Evolutionary conservation across 2,888 invertebrate species (phyloP).

Genomic region (Tipula unca): DNA sequence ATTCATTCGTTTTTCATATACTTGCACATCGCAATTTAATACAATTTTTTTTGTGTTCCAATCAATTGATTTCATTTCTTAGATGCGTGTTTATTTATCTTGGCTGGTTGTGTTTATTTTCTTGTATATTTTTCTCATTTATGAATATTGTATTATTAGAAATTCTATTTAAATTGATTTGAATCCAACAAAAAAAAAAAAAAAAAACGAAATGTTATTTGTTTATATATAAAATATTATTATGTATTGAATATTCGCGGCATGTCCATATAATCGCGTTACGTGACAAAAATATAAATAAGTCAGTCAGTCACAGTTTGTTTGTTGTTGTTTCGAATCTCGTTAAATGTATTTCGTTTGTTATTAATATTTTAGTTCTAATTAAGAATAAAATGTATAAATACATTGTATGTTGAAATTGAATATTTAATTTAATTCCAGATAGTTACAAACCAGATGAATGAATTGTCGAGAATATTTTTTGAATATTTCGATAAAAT

Average conservation of each 20-base stretch:
- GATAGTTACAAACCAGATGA: neutral
- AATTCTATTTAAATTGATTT: neutral
- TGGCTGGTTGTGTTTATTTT: neutral
- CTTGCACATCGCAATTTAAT: neutral
- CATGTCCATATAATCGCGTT: slow-evolving; percentile 18
- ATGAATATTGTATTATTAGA: neutral
- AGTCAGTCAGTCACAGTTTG: neutral
- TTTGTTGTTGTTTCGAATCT: neutral
- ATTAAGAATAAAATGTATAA: neutral
- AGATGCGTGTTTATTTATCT: neutral
- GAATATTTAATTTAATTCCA: neutral
- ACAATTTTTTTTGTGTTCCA: neutral
- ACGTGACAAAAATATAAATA: slow-evolving; percentile 18
- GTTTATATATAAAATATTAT: neutral
- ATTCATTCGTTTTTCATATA: neutral
- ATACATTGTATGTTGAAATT: neutral
- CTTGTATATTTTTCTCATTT: neutral
- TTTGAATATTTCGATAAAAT: too few species aligned
- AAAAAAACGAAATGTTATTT: neutral
- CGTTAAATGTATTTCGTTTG: neutral
- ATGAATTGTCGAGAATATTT: too few species aligned
- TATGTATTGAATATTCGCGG: neutral
- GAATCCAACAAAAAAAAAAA: neutral
- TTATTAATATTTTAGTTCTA: neutral
- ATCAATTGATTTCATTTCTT: slow-evolving; percentile 14